phyloP scores from a whole-genome alignment of 2,888 invertebrate species.

The Diplolepis rosae region DNA sequence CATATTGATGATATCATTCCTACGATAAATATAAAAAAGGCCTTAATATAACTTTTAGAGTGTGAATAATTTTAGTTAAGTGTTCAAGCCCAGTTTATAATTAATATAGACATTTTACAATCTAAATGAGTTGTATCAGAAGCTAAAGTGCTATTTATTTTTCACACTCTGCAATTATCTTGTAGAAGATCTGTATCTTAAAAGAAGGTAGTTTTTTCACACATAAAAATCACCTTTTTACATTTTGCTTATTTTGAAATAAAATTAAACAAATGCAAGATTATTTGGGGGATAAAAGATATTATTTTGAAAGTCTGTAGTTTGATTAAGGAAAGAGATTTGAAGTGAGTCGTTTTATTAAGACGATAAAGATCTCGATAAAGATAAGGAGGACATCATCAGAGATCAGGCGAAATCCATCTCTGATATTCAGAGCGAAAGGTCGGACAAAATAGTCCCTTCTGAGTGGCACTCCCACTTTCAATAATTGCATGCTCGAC shows the following conservation, averaged over 20 bases:
- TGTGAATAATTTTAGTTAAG: background rate
- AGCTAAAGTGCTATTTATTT: background rate
- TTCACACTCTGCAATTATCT: background rate
- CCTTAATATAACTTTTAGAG: background rate
- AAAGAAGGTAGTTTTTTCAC: background rate
- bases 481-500: constrained; percentile 13
- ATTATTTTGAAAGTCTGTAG: background rate
- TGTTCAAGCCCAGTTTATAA: too few species aligned
- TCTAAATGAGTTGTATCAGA: background rate
- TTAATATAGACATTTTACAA: background rate
- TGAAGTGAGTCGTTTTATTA: background rate
- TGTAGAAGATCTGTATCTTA: too few species aligned
- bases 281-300: background rate
- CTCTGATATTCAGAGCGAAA: background rate
- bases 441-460: background rate
- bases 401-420: constrained; percentile 1
- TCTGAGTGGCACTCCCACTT: background rate
- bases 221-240: background rate
- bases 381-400: background rate
- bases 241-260: background rate
- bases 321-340: background rate
- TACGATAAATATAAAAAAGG: background rate
- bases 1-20: background rate
- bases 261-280: background rate
- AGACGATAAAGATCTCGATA: constrained; percentile 2